phyloP scores from a whole-genome alignment of 1,140 invertebrate genomes.

The Cephus cinctus region DNA sequence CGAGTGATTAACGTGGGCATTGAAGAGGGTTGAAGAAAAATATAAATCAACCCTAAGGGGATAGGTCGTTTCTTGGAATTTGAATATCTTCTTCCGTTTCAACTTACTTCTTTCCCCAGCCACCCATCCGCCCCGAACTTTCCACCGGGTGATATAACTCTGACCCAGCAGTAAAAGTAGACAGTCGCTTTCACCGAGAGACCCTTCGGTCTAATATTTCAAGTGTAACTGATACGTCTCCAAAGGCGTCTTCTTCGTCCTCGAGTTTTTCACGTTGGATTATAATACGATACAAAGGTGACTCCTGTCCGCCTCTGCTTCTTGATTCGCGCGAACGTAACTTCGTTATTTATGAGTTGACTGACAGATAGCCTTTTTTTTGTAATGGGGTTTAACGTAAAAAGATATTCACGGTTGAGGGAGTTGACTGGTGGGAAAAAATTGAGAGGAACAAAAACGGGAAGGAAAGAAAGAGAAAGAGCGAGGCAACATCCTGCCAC shows the following conservation, averaged over 20 bases:
- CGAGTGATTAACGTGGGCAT: too few relatives aligned
- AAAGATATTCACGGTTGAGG: too few relatives aligned
- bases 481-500: too few relatives aligned
- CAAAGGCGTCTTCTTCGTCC: constrained; percentile 5
- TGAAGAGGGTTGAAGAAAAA: too few relatives aligned
- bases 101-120: too few relatives aligned
- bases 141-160: not conserved
- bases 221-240: constrained; percentile 26
- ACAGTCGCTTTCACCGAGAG: not conserved
- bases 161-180: not conserved
- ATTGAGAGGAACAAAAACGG: not conserved
- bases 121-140: too few relatives aligned
- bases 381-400: too few relatives aligned
- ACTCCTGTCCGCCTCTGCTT: constrained; percentile 21
- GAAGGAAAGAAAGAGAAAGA: not conserved
- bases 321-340: constrained; percentile 21
- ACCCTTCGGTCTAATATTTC: constrained; percentile 17
- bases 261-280: constrained; percentile 8
- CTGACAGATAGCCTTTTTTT: constrained; percentile 26
- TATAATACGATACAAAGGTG: constrained; percentile 4
- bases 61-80: too few relatives aligned
- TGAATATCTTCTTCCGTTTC: too few relatives aligned
- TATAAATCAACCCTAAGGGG: too few relatives aligned
- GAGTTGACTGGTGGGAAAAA: too few relatives aligned
- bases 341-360: constrained; percentile 36